These are phyloP conservation scores for Ormyrus thymus DNA, from an alignment of 2,888 invertebrate species.

Conservation along the genomic window DNA sequence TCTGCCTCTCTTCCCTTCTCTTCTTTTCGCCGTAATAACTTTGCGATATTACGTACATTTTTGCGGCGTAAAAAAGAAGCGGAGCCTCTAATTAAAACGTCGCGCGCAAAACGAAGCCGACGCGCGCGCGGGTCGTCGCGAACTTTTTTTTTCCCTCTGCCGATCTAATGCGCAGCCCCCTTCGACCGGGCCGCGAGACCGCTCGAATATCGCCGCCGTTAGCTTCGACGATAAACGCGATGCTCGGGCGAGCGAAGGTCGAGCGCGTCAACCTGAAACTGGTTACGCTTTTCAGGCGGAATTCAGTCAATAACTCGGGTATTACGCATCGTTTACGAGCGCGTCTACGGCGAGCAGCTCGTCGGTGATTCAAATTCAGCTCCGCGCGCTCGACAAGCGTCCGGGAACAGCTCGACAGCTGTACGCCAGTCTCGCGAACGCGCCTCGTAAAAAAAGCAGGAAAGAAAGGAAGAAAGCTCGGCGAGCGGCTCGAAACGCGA, in stretches of 20 bases:
- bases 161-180: background rate
- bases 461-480: too few relatives aligned
- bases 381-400: conserved; percentile 16
- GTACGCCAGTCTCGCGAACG: background rate
- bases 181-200: background rate
- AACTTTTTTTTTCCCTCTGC: too few relatives aligned
- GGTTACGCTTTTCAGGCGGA: conserved; percentile 2
- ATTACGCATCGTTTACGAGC: background rate
- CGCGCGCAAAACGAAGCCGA: too few relatives aligned
- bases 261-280: conserved; percentile 11
- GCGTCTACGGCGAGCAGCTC: conserved; percentile 1
- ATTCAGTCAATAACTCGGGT: conserved; percentile 18
- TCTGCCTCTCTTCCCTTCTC: too few relatives aligned
- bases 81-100: too few relatives aligned
- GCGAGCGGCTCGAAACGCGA: too few relatives aligned
- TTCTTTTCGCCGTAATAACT: too few relatives aligned
- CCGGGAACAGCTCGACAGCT: background rate
- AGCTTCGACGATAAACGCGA: background rate
- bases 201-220: background rate
- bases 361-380: conserved; percentile 17
- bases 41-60: too few relatives aligned
- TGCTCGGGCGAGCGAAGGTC: background rate
- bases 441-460: background rate
- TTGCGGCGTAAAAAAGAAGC: too few relatives aligned
- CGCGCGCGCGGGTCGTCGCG: background rate